phyloP scores from a whole-genome alignment of 1,140 invertebrate genomes.

The Drosophila miranda region DNA sequence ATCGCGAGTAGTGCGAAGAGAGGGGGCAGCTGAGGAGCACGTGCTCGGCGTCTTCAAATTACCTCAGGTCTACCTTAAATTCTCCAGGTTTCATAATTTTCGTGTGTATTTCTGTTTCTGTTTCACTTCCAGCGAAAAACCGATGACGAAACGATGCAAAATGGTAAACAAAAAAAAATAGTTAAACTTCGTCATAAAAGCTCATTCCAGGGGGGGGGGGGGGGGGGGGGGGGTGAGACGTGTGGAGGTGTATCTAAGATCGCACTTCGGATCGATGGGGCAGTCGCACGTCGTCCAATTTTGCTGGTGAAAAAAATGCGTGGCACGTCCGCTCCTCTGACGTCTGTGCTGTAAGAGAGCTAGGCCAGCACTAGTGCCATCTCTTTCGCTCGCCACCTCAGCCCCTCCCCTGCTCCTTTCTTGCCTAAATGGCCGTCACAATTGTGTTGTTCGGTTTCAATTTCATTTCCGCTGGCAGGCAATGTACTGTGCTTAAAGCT shows the following conservation, averaged over 20 bases:
- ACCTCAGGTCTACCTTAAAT: too few relatives aligned
- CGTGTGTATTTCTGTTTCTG: not conserved
- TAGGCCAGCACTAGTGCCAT: conserved; percentile 2
- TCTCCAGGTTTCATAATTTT: not conserved
- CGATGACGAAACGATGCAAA: conserved; percentile 41
- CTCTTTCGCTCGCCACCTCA: conserved; percentile 1
- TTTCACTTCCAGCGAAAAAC: conserved; percentile 46
- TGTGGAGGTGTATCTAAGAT: conserved; percentile 9
- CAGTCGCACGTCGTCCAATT: conserved; percentile 61
- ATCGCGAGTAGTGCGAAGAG: too few relatives aligned
- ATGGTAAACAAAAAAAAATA: conserved; percentile 5
- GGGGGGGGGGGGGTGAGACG: not conserved
- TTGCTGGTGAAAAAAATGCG: conserved; percentile 52
- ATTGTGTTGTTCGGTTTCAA: conserved; percentile 57
- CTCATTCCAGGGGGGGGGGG: too few relatives aligned
- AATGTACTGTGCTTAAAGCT: conserved; percentile 54
- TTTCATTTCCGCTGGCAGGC: conserved; percentile 74
- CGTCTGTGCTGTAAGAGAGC: conserved; percentile 65
- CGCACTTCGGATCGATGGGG: conserved; percentile 10
- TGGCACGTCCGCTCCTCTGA: conserved; percentile 62
- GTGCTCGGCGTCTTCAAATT: too few relatives aligned
- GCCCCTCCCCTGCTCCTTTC: conserved; percentile 4
- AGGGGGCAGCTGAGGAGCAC: too few relatives aligned
- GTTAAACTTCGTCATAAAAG: conserved; percentile 27
- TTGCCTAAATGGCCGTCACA: conserved; percentile 19